These are phyloP conservation scores for Bergia sp. DNA, from an alignment of 92 coral and sea anemone species.

Conservation along the genomic window DNA sequence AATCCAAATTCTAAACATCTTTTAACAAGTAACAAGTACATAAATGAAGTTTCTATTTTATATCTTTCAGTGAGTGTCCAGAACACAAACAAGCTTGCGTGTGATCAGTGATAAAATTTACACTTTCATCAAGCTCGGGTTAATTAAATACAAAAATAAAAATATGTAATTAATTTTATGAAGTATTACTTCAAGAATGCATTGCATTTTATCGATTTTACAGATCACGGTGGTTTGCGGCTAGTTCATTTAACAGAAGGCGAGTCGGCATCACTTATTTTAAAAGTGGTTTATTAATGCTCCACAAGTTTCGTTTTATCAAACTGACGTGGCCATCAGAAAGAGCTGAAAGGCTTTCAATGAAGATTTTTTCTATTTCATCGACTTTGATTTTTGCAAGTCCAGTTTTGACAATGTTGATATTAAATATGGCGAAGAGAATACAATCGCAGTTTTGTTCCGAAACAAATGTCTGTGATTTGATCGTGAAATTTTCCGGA, in stretches of 20 bases:
- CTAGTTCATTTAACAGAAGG: conserved; percentile 15
- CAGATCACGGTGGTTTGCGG: conserved; percentile 13
- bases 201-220: not conserved
- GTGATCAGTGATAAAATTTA: conserved; percentile 31
- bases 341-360: not conserved
- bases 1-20: not conserved
- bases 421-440: not conserved
- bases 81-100: not conserved
- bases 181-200: conserved; percentile 14
- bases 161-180: conserved; percentile 29
- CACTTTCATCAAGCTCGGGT: conserved; percentile 12
- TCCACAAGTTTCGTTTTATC: not conserved
- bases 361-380: not conserved
- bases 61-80: not conserved
- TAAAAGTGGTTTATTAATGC: not conserved
- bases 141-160: conserved; percentile 30
- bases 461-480: not conserved
- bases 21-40: not conserved
- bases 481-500: not conserved
- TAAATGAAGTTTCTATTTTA: not conserved
- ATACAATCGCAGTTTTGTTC: not conserved
- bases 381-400: not conserved
- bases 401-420: not conserved
- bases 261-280: not conserved
- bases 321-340: not conserved